Evolutionary conservation across 2,888 invertebrate genomes (phyloP).

Genomic region (Noctua pronuba): DNA sequence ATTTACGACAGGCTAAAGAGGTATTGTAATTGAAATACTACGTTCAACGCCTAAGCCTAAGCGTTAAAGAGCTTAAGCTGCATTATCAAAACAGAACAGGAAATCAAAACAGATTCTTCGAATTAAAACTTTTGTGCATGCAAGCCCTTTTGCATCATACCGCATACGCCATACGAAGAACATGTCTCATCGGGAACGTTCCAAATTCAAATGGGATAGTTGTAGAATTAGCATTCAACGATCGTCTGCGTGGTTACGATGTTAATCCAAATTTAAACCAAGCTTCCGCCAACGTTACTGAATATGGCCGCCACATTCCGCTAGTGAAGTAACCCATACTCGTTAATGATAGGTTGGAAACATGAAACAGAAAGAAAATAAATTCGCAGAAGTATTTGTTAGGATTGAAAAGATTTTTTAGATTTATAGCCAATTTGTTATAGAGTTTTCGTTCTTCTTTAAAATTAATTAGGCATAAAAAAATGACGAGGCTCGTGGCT

Average conservation of each 20-base stretch:
- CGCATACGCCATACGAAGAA: slow-evolving; percentile 50
- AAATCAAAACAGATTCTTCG: background rate
- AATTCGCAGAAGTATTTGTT: background rate
- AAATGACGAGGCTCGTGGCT: too few relatives aligned
- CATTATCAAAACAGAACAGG: background rate
- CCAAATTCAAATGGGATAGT: slow-evolving; percentile 68
- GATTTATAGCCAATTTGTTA: background rate
- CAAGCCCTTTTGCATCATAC: slow-evolving; percentile 28
- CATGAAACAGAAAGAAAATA: slow-evolving; percentile 5
- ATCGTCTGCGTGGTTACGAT: slow-evolving; percentile 75
- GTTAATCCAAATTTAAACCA: slow-evolving; percentile 81
- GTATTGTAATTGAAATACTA: background rate
- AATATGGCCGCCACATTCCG: slow-evolving; percentile 72
- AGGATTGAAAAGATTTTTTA: background rate
- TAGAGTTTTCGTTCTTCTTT: background rate
- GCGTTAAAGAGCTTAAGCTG: background rate
- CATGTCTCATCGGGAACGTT: slow-evolving; percentile 66
- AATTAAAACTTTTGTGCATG: slow-evolving; percentile 1
- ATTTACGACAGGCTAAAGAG: background rate
- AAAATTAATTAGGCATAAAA: background rate
- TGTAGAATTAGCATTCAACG: slow-evolving; percentile 77
- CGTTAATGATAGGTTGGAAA: slow-evolving; percentile 22
- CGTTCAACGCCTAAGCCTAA: background rate
- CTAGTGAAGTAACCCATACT: slow-evolving; percentile 57
- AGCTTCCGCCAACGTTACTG: slow-evolving; percentile 77